These are phyloP conservation scores for Pangasius mekongensis DNA, from an alignment of 2,797 vertebrate species.

Conservation along the genomic window DNA sequence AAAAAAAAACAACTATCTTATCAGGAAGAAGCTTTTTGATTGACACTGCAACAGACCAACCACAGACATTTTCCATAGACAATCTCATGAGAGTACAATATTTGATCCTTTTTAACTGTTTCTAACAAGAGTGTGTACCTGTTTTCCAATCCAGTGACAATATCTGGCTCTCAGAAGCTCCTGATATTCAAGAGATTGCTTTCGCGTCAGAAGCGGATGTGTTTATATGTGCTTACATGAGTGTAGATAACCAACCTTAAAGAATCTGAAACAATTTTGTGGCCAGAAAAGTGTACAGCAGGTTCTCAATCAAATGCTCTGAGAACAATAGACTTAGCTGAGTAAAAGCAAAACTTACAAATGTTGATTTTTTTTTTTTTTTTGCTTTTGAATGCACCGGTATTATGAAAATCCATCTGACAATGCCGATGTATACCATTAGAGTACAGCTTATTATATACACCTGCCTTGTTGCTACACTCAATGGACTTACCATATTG, in stretches of 20 bases:
- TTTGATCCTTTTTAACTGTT: no score
- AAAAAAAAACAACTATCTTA: neutral
- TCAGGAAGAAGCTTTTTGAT: neutral
- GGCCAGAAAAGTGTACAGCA: neutral
- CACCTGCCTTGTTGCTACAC: neutral
- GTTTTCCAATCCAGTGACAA: neutral
- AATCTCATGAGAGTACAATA: neutral
- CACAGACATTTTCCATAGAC: neutral
- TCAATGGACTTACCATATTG: neutral
- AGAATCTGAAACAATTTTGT: neutral
- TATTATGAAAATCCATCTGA: neutral
- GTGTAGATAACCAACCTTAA: neutral
- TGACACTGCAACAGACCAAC: neutral
- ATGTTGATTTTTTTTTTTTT: neutral
- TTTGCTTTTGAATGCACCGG: neutral
- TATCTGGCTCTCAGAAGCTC: neutral
- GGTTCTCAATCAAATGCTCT: neutral
- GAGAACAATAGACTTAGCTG: neutral
- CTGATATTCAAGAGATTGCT: neutral
- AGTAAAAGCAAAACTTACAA: neutral
- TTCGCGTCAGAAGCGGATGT: neutral
- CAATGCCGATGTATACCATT: neutral
- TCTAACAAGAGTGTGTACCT: neutral
- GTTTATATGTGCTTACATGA: neutral
- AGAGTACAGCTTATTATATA: neutral